These are phyloP conservation scores for Mesocentrotus franciscanus DNA, from an alignment of 53 echinoderm and acorn worm genomes.

Conservation along the genomic window DNA sequence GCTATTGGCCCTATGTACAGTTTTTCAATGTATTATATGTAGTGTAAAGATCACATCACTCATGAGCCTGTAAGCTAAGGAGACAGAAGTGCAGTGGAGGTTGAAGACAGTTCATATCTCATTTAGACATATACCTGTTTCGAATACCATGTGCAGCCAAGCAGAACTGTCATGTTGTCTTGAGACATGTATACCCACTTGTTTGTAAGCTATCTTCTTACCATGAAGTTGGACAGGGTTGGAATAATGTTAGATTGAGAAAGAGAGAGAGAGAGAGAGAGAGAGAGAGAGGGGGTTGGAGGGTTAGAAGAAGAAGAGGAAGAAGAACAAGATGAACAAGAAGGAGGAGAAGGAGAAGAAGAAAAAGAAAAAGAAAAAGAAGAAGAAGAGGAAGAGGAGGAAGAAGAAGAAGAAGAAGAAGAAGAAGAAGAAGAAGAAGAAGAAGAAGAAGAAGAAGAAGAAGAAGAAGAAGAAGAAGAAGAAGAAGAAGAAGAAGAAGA, in stretches of 20 bases:
- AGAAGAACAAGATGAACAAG: background rate
- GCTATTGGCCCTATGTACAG: background rate
- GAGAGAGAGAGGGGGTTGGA: background rate
- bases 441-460: background rate
- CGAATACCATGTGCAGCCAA: background rate
- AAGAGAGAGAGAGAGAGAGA: background rate
- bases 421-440: background rate
- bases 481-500: background rate
- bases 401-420: background rate
- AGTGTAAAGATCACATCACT: conserved; percentile 13
- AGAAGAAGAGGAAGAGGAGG: background rate
- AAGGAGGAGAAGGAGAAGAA: background rate
- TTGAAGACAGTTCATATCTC: conserved; percentile 12
- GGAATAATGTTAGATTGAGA: no score
- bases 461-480: background rate
- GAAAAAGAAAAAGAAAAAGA: background rate
- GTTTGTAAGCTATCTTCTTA: background rate
- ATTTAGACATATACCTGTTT: background rate
- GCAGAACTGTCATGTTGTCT: background rate
- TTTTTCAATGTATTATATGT: background rate
- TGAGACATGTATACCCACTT: background rate
- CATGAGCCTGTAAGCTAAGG: conserved; percentile 13
- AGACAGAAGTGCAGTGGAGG: background rate
- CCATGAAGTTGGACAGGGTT: no score
- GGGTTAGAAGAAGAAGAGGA: background rate